Percentiles rank a stretch among this genome's conserved stretches.
Evolutionary conservation across 2,113 vertebrate species (phyloP).

Genomic region (Leucopsar rothschildi): DNA sequence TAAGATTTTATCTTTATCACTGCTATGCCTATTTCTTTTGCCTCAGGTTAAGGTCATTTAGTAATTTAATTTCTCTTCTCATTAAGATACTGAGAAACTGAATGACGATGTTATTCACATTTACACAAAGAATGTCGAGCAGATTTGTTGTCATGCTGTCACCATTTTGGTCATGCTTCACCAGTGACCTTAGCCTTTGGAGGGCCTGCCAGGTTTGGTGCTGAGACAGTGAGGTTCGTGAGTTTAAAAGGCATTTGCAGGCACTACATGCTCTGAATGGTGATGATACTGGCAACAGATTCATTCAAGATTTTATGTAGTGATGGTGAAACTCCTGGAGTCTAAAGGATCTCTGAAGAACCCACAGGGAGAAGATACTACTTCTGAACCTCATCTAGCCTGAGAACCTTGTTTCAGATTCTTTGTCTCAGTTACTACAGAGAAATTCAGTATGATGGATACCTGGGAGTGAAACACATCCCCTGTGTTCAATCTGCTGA

Average conservation of each 20-base stretch:
- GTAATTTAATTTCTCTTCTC: background rate
- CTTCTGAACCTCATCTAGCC: background rate
- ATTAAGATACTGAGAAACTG: background rate
- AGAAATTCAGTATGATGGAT: background rate
- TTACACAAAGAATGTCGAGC: background rate
- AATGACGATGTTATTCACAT: background rate
- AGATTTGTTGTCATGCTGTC: background rate
- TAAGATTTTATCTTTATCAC: background rate
- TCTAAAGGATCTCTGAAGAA: background rate
- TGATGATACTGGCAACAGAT: background rate
- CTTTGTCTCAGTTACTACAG: background rate
- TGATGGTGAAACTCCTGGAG: background rate
- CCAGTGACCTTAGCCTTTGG: background rate
- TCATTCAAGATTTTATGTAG: background rate
- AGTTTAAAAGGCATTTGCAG: background rate
- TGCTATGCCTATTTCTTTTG: background rate
- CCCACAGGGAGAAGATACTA: background rate
- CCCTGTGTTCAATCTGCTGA: background rate
- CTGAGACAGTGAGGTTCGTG: background rate
- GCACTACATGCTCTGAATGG: background rate
- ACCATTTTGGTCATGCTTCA: background rate
- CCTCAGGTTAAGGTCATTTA: background rate
- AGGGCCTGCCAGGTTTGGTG: background rate
- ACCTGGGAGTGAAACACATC: background rate
- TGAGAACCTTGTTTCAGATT: background rate